These are phyloP conservation scores for Sycobia sp. DNA, from an alignment of 1,140 invertebrate species.

Conservation along the genomic window DNA sequence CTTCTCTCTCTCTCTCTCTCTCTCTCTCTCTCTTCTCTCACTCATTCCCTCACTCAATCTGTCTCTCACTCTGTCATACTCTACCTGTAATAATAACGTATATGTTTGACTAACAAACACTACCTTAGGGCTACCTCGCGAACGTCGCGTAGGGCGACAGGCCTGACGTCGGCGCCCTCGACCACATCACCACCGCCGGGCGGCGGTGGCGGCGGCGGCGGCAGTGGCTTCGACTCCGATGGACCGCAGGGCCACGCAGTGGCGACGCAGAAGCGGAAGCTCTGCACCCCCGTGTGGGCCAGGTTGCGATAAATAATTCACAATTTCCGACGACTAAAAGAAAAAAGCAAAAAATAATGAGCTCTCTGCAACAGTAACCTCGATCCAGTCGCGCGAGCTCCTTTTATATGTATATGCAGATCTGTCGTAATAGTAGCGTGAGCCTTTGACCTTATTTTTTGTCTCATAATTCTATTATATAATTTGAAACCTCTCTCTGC, in stretches of 20 bases:
- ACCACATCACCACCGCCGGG: constrained; percentile 42
- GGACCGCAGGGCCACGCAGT: constrained; percentile 57
- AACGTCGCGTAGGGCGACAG: constrained; percentile 56
- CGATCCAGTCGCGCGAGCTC: too few species aligned
- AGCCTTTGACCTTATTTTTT: too few species aligned
- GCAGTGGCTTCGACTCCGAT: constrained; percentile 56
- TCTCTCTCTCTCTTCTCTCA: neutral
- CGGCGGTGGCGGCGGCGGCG: too few species aligned
- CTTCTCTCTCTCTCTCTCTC: neutral
- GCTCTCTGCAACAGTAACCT: too few species aligned
- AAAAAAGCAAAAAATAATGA: too few species aligned
- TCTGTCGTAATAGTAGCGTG: too few species aligned
- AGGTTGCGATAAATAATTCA: constrained; percentile 64
- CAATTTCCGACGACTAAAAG: too few species aligned
- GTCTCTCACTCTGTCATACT: neutral
- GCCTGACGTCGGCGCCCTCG: constrained; percentile 52
- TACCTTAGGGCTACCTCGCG: constrained; percentile 60
- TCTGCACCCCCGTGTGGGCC: constrained; percentile 77
- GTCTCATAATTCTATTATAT: too few species aligned
- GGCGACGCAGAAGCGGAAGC: constrained; percentile 68
- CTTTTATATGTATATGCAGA: too few species aligned
- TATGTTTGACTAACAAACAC: constrained; percentile 56
- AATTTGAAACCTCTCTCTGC: too few species aligned
- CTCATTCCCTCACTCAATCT: neutral
- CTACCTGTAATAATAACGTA: constrained; percentile 15